Evolutionary conservation across 2,797 vertebrate genomes (phyloP), one percentile per base, ranked within the genome.

Genomic region (Anabas testudineus): DNA sequence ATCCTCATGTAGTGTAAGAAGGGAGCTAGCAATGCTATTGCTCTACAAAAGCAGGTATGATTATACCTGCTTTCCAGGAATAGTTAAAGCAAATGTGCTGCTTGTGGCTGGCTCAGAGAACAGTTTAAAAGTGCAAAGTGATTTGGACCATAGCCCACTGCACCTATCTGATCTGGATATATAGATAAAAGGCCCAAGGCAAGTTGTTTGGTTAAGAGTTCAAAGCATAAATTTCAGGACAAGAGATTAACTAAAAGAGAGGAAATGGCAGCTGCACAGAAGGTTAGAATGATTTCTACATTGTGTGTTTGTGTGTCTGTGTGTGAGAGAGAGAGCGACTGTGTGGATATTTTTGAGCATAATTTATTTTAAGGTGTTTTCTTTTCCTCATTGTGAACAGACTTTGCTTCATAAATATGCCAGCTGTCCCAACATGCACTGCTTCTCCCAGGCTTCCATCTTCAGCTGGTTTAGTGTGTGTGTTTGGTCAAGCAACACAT

Each of bases 391-490:
- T 87, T 76, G 85, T 90, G 65, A 82, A 59, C 72, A 59, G 80
- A 68, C 82, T 76, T 82, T 15, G n/a, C 72, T 82, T 84, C 73
- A 63, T 71, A 67, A 69, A 60, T 77, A 47, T 62, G 28, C 60
- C 62, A 77, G 78, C 68, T 78, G 54, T 87, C 79, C 76, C 78
- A 82, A 88, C 90, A 88, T 92, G 90, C 90, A 88, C 82, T 76
- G 90, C 90, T 92, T 90, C 39, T 72, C 56, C 76, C 74, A 65
- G 80, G 67, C 71, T 54, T 16, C 71, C 81, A 78, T 84, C 76
- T 69, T 81, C 76, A 59, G 84, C 82, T 76, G 82, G 78, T 76
- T 82, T 56, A 48, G 60, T 88, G 70, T 76, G 67, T 78, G 61
- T 81, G 36, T 72, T 34, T 76, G 65, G 72, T 66, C 64, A 1